Evolutionary conservation across 64 coral and sea anemone genomes (phyloP).

Genomic region (Porites lutea): DNA sequence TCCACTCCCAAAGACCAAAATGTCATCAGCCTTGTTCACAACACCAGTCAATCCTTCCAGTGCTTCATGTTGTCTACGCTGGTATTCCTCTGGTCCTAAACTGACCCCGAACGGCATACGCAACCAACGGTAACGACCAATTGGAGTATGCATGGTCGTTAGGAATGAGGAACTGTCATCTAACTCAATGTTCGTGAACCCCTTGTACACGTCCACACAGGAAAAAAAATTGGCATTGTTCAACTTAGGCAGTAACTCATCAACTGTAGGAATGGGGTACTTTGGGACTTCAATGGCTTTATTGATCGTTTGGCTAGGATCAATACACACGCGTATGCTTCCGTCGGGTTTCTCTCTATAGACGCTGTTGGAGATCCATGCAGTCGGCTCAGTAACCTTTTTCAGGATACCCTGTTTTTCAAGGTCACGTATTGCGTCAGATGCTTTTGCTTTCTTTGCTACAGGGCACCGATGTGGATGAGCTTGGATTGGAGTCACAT

Average conservation of each 20-base stretch:
- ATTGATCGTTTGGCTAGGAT: conserved; percentile 3
- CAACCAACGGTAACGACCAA: conserved; percentile 22
- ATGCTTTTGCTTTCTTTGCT: conserved; percentile 47
- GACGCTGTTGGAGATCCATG: conserved; percentile 64
- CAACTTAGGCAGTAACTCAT: too few relatives aligned
- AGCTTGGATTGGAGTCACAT: conserved; percentile 53
- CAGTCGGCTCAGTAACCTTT: conserved; percentile 57
- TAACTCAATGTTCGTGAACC: neutral
- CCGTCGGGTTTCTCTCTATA: conserved; percentile 42
- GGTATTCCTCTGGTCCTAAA: conserved; percentile 59
- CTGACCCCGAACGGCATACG: conserved; percentile 54
- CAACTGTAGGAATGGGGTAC: neutral
- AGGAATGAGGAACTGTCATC: conserved; percentile 55
- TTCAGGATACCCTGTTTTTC: conserved; percentile 51
- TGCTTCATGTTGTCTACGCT: conserved; percentile 59
- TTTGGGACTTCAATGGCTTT: conserved; percentile 29
- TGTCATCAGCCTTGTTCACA: conserved; percentile 71
- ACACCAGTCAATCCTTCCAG: conserved; percentile 45
- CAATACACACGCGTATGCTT: neutral
- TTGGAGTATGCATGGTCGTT: neutral
- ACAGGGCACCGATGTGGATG: conserved; percentile 62
- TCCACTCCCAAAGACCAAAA: conserved; percentile 70
- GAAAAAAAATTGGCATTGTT: too few relatives aligned
- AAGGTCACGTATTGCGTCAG: conserved; percentile 39
- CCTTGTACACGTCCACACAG: too few relatives aligned